Evolutionary conservation across 2,113 vertebrate species (phyloP).

Genomic region (Patagioenas fasciata): DNA sequence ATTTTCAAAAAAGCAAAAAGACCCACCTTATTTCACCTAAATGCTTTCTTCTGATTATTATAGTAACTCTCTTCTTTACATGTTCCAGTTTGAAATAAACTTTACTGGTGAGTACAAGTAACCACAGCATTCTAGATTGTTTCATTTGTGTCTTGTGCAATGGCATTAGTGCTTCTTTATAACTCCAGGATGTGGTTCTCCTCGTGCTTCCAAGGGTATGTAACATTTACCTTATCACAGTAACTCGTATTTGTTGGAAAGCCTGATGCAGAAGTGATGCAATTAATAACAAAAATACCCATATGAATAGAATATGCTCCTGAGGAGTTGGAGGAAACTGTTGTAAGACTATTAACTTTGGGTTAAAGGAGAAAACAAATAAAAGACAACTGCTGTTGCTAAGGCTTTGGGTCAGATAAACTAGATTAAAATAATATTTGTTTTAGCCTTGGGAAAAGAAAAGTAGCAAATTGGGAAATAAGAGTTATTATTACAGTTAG

Average conservation of each 20-base stretch:
- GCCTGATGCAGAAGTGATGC: not conserved
- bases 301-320: not conserved
- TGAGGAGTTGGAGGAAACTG: not conserved
- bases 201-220: not conserved
- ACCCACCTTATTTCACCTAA: not conserved
- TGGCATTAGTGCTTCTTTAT: not conserved
- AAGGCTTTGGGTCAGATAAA: not conserved
- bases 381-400: not conserved
- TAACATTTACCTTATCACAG: not conserved
- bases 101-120: not conserved
- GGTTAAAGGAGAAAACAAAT: not conserved
- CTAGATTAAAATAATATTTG: not conserved
- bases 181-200: not conserved
- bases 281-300: not conserved
- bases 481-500: not conserved
- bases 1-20: not conserved
- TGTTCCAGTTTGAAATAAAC: not conserved
- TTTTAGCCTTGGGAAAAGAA: not conserved
- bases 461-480: conserved; percentile 16
- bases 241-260: not conserved
- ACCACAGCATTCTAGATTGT: not conserved
- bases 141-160: not conserved
- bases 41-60: not conserved
- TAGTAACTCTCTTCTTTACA: not conserved
- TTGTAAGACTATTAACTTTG: not conserved